Evolutionary conservation across 2,797 vertebrate species (phyloP).

Genomic region (Hippocampus kuda): DNA sequence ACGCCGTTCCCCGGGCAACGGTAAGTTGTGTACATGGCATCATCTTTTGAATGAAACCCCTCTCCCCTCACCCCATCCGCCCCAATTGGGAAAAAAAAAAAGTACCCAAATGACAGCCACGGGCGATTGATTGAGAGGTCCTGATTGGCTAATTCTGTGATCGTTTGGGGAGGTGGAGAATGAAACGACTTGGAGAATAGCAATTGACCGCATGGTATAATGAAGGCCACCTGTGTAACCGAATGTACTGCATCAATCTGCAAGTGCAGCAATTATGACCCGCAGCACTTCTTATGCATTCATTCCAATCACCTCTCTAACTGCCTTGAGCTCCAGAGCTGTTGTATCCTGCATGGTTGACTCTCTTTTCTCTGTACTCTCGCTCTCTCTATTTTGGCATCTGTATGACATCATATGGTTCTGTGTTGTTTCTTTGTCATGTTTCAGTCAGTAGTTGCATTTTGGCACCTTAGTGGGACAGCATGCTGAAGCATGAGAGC

Average conservation of each 20-base stretch:
- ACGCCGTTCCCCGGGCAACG: conserved; percentile 76
- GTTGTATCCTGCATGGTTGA: conserved; percentile 67
- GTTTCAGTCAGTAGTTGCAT: conserved; percentile 59
- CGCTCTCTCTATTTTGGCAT: conserved; percentile 62
- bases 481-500: conserved; percentile 65
- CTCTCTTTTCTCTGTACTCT: conserved; percentile 59
- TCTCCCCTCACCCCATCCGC: conserved; percentile 56
- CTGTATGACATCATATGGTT: conserved; percentile 59
- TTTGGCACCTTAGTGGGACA: conserved; percentile 56
- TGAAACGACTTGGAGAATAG: conserved; percentile 58
- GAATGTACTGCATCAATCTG: conserved; percentile 66
- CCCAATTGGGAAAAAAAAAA: conserved; percentile 51
- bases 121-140: conserved; percentile 43
- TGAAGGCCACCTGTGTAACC: conserved; percentile 58
- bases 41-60: conserved; percentile 71
- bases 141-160: conserved; percentile 64
- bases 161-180: conserved; percentile 63
- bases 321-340: conserved; percentile 63
- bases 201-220: conserved; percentile 65
- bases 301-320: conserved; percentile 69
- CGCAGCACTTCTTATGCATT: conserved; percentile 63
- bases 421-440: conserved; percentile 59
- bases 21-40: conserved; percentile 81
- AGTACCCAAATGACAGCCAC: conserved; percentile 54
- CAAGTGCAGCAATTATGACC: conserved; percentile 63